phyloP scores from a whole-genome alignment of 2,888 invertebrate species.

The Loripinus fragilis region DNA sequence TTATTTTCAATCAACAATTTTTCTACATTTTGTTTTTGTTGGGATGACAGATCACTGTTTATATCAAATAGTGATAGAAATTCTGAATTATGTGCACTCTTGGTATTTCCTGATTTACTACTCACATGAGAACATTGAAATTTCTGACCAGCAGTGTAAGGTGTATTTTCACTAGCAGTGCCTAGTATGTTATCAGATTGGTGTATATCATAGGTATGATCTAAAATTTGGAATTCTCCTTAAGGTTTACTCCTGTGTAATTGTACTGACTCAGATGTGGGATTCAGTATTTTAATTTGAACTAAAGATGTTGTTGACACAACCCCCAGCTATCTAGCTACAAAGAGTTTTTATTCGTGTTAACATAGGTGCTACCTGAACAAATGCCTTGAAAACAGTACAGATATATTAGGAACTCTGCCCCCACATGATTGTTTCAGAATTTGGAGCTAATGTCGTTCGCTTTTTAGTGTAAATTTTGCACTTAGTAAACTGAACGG shows the following conservation, averaged over 20 bases:
- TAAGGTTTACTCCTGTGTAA: conserved; percentile 3
- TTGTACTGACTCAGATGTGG: background rate
- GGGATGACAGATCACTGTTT: background rate
- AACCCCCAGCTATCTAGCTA: background rate
- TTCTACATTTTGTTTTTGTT: background rate
- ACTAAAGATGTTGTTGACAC: background rate
- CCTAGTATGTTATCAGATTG: background rate
- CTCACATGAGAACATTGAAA: background rate
- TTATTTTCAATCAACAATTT: background rate
- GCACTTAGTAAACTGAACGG: background rate
- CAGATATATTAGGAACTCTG: background rate
- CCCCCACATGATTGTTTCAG: conserved; percentile 14
- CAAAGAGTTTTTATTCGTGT: background rate
- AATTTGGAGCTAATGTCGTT: background rate
- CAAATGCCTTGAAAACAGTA: conserved; percentile 19
- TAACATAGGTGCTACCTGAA: background rate
- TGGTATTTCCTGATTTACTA: background rate
- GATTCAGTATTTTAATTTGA: conserved; percentile 18
- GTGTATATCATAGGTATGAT: background rate
- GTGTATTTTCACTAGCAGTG: background rate
- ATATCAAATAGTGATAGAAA: background rate
- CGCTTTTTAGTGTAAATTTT: no score
- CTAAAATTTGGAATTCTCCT: no score
- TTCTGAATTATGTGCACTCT: background rate
- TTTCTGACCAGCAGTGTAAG: background rate